Evolutionary conservation across 37 sponge, comb jelly and placozoan genomes (phyloP), one percentile per base, ranked within the genome.

Genomic region (Bolinopsis microptera): DNA sequence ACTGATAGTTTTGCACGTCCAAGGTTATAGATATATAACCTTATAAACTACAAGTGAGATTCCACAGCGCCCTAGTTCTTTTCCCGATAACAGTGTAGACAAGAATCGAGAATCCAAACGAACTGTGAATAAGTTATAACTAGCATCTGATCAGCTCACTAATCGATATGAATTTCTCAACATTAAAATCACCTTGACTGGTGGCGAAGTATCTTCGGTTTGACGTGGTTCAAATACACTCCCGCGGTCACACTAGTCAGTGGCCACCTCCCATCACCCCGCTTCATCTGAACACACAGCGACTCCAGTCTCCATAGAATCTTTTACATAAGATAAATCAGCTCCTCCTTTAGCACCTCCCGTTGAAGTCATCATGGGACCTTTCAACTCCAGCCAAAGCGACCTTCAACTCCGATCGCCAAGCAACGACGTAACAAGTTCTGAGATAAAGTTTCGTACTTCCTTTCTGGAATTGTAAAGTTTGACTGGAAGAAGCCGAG

Each of bases 381-480:
- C 61, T 48, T 18, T 48, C 61, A 48, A 48, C 61, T 48, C 90
- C 90, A 23, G 90, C n/a, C 35, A 3, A 86, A 33, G 18, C 32
- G 61, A 40, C 48, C 90, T 0, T 28, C 35, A 21, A 86, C 36
- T 86, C 90, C 90, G 0, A 86, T 86, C 28, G 90, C 61, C 30
- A 86, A 86, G 39, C 90, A 9, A 39, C 35, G 2, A 86, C 41
- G n/a, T n/a, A 9, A 86, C 90, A 2, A n/a, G 36, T 21, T 86
- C 90, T n/a, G n/a, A 0, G 39, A 48, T 27, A 86, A 86, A 86
- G 61, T 86, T 0, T 86, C 90, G 18, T n/a, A n/a, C n/a, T 25
- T 86, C 5, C n/a, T 26, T 9, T 86, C 90, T 21, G 90, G 35
- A n/a, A 26, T 86, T 24, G 90, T 39, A 5, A 86, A 26, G n/a